Evolutionary conservation across 2,113 vertebrate species (phyloP), one percentile per base, ranked within the genome.

Genomic region (Dicaeum eximium): DNA sequence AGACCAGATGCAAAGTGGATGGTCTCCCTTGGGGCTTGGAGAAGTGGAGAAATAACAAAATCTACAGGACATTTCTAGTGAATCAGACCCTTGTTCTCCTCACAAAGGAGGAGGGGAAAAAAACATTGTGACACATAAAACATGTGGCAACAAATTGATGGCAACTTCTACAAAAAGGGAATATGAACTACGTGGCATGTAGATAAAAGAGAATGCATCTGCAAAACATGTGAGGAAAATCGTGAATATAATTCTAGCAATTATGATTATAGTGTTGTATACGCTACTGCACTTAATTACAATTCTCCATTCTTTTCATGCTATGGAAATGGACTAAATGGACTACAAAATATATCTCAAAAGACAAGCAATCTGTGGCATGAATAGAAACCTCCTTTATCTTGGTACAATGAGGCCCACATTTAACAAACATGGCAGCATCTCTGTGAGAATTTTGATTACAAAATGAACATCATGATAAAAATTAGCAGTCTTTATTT

Each of bases 331-430:
- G 93, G 97, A 94, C 97, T 97, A 96, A 97, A 97, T 90, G 95
- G 94, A 95, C 96, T 66, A 87, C 94, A 97, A 97, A 97, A 95
- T 92, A 61, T 94, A 96, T 98, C 96, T 97, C 94, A 96, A 97
- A 97, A 97, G 96, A 96, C 78, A 95, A 96, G 83, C 95, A 96
- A 97, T 97, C 95, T 97, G 92, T 88, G 85, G 60, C 69, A 89
- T 97, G 95, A 98, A 97, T 91, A 97, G 94, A 94, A 96, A 81
- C 24, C 57, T 95, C 85, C 94, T 98, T 98, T 97, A 96, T 97
- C 96, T 94, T 78, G 73, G 79, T 74, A 96, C 92, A 97, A 97
- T 97, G 77, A 96, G 57, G 50, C 56, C 21, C 65, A 85, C 69
- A 38, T 94, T 97, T 97, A 74, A 95, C 70, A 96, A 96, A 94